phyloP scores from a whole-genome alignment of 2,888 invertebrate genomes.

The Melolontha melolontha region DNA sequence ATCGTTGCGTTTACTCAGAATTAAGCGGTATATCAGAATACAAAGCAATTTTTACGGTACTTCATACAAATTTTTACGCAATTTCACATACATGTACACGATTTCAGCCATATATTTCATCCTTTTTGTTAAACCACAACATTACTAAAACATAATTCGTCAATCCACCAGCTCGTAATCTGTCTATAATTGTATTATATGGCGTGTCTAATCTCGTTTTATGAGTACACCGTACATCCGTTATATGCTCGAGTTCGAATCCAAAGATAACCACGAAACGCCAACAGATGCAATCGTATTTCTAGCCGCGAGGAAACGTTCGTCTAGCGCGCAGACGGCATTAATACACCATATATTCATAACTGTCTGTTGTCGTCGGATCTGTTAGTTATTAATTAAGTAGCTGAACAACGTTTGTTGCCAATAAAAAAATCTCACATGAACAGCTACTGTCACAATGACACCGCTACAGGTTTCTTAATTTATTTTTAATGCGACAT shows the following conservation, averaged over 20 bases:
- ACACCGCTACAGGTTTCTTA: conserved; percentile 2
- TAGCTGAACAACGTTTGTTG: conserved; percentile 22
- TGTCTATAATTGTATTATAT: conserved; percentile 22
- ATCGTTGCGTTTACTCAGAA: no score
- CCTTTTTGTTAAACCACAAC: no score
- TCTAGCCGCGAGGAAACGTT: no score
- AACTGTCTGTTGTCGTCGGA: conserved; percentile 16
- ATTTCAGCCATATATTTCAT: no score
- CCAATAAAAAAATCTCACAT: conserved; percentile 29
- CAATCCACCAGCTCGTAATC: conserved; percentile 1
- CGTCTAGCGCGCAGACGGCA: no score
- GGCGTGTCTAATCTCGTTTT: conserved; percentile 20
- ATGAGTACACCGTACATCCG: conserved; percentile 9
- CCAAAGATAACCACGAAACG: no score
- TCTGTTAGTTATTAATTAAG: conserved; percentile 27
- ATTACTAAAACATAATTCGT: no score
- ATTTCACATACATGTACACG: no score
- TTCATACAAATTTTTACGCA: no score
- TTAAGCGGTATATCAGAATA: no score
- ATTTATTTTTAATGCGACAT: background rate
- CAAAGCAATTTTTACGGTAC: no score
- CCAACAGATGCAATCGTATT: no score
- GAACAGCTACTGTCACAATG: background rate
- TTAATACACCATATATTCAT: conserved; percentile 1
- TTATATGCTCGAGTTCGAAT: background rate